Percentiles rank a stretch among this genome's conserved stretches.
Conservation (phyloP, 2,113 vertebrate genomes). For the Pampusana beccarii region DNA sequence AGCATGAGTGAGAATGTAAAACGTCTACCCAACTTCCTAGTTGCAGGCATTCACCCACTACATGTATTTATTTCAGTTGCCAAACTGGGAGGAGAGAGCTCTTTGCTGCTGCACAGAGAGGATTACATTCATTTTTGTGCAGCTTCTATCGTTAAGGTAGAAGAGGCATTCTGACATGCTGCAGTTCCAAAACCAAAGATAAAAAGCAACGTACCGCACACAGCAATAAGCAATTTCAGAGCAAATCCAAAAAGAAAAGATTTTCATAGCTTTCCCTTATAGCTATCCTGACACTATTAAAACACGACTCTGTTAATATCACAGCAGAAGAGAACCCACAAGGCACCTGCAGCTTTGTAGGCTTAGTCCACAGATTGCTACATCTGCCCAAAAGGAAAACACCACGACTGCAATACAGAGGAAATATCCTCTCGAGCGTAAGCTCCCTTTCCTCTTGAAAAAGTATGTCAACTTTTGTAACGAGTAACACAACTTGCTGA, state of each 20-base stretch:
- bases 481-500: background rate
- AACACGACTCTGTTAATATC: background rate
- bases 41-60: background rate
- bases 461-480: background rate
- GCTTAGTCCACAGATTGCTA: background rate
- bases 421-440: background rate
- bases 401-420: background rate
- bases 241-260: background rate
- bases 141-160: background rate
- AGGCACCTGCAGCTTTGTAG: background rate
- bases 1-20: background rate
- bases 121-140: background rate
- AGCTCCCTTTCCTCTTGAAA: background rate
- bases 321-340: background rate
- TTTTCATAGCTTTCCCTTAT: background rate
- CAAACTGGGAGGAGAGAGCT: background rate
- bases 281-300: background rate
- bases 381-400: background rate
- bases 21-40: accelerated
- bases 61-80: background rate
- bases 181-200: background rate
- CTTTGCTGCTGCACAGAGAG: background rate
- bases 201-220: background rate
- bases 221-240: background rate
- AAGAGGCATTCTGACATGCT: background rate